These are phyloP conservation scores for Abrostola triplasia DNA, from an alignment of 2,888 invertebrate genomes.

Conservation along the genomic window DNA sequence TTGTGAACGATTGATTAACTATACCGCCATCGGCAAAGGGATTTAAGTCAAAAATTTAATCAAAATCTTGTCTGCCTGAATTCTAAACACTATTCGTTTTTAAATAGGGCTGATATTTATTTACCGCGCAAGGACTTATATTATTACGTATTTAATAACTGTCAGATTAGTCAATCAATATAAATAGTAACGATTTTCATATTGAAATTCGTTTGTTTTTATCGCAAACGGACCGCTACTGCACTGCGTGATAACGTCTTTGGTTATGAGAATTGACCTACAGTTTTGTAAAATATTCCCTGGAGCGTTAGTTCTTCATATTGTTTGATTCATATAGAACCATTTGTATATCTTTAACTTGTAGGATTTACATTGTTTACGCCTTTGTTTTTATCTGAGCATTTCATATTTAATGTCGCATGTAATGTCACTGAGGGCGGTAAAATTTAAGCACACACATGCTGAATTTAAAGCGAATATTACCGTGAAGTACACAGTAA, in stretches of 20 bases:
- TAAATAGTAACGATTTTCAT: too few relatives aligned
- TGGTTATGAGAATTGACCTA: too few relatives aligned
- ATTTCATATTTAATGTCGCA: slow-evolving; percentile 26
- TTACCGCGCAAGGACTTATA: too few relatives aligned
- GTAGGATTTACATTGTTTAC: slow-evolving; percentile 27
- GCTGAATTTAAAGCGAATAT: slow-evolving; percentile 31
- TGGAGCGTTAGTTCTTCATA: not conserved
- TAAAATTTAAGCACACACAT: slow-evolving; percentile 12
- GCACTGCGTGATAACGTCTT: too few relatives aligned
- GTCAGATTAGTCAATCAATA: too few relatives aligned
- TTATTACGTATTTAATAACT: too few relatives aligned
- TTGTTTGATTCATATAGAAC: not conserved
- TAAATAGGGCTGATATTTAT: too few relatives aligned
- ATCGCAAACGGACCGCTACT: too few relatives aligned
- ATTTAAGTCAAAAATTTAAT: not conserved
- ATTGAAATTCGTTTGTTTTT: too few relatives aligned
- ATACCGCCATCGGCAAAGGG: slow-evolving; percentile 13
- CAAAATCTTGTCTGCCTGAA: too few relatives aligned
- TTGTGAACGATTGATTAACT: slow-evolving; percentile 10
- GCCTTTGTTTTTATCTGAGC: slow-evolving; percentile 36
- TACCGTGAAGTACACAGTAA: slow-evolving; percentile 6
- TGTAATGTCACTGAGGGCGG: slow-evolving; percentile 34
- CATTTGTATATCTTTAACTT: slow-evolving; percentile 20
- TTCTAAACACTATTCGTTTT: too few relatives aligned
- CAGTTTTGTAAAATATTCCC: too few relatives aligned